Percentiles rank a stretch among this genome's conserved stretches.
These are phyloP conservation scores for Meiosimyza decipiens DNA, from an alignment of 2,888 invertebrate species.

Conservation along the genomic window DNA sequence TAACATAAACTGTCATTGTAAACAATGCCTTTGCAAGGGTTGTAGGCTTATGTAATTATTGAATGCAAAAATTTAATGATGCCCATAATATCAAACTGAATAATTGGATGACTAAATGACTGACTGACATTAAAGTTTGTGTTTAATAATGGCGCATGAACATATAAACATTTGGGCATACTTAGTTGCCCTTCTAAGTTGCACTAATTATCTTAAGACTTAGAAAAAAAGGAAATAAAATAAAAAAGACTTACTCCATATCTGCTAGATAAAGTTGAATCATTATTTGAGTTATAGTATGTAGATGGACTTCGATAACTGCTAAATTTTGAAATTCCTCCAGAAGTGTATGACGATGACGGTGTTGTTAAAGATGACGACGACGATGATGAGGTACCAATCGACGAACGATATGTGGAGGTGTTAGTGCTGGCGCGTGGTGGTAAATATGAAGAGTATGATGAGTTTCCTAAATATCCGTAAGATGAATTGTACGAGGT, in stretches of 20 bases:
- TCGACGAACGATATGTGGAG: conserved; percentile 30
- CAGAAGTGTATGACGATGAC: conserved; percentile 54
- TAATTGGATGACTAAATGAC: conserved; percentile 1
- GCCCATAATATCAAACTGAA: too few relatives aligned
- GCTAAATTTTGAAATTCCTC: conserved; percentile 55
- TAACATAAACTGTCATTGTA: too few relatives aligned
- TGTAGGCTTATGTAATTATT: too few relatives aligned
- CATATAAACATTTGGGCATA: neutral
- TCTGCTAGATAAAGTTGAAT: conserved; percentile 65
- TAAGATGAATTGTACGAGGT: conserved; percentile 49
- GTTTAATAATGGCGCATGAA: conserved; percentile 17
- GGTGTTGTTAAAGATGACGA: conserved; percentile 43
- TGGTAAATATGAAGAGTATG: conserved; percentile 55
- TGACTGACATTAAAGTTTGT: neutral
- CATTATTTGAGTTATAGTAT: conserved; percentile 60
- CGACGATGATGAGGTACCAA: conserved; percentile 48
- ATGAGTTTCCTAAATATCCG: conserved; percentile 39
- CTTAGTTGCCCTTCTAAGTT: too few relatives aligned
- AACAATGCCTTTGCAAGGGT: too few relatives aligned
- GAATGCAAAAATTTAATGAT: too few relatives aligned
- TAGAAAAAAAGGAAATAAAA: conserved; percentile 15
- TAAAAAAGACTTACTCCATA: conserved; percentile 65
- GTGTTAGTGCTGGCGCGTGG: conserved; percentile 49
- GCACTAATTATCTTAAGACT: neutral
- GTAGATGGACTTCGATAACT: conserved; percentile 61